A percentile compares a stretch with the other conserved stretches of the same genome.
phyloP scores from a whole-genome alignment of 2,113 vertebrate genomes.

The Myrmophylax atrothorax region DNA sequence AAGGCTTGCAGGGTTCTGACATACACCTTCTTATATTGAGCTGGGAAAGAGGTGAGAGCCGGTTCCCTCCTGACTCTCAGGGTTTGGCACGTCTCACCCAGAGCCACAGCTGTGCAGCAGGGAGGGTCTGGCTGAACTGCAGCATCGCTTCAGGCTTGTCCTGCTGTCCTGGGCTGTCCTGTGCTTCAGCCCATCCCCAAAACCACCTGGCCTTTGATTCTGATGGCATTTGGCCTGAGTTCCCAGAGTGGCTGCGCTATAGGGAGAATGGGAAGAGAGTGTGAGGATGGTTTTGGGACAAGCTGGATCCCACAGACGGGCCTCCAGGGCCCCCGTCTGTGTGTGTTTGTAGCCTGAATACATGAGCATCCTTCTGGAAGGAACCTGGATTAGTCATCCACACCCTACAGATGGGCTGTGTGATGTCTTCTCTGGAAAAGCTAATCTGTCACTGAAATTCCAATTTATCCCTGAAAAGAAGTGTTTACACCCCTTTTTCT shows the following conservation, averaged over 20 bases:
- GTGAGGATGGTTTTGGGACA: neutral
- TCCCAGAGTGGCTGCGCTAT: neutral
- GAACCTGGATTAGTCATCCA: constrained; percentile 62
- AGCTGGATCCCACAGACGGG: neutral
- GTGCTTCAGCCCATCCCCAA: neutral
- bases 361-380: constrained; percentile 58
- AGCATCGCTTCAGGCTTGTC: neutral
- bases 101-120: rapidly evolving
- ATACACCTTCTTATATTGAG: neutral
- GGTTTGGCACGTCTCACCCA: neutral
- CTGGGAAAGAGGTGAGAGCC: neutral
- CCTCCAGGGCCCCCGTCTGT: neutral
- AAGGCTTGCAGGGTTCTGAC: neutral
- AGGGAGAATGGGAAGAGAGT: neutral
- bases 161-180: rapidly evolving
- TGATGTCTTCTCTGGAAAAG: constrained; percentile 44
- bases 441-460: constrained; percentile 41
- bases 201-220: neutral
- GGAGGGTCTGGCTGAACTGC: neutral
- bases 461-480: constrained; percentile 13
- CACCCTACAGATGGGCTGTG: constrained; percentile 54
- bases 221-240: neutral
- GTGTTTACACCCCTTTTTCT: neutral
- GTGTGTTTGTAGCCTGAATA: neutral
- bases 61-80: neutral